Evolutionary conservation across 2,888 invertebrate species (phyloP), one percentile per base, ranked within the genome.

Genomic region (Dasysyrphus albostriatus): DNA sequence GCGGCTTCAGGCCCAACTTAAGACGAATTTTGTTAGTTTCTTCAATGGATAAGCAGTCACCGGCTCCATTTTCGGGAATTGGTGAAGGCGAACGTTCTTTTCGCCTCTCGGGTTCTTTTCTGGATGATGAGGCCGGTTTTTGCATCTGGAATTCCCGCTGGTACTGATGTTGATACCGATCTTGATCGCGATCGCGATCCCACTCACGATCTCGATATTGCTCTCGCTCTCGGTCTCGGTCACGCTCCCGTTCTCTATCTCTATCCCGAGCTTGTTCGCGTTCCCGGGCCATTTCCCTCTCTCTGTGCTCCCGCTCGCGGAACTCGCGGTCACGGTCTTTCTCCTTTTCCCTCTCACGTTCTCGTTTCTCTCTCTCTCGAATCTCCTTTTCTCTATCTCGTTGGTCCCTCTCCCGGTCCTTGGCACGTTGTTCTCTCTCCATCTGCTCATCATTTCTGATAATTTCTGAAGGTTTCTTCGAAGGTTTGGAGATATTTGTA

Each of bases 1-100:
- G 93, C 0, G 99, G 99, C 91, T 98, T 98, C 44, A 99, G 93
- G 0, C 99, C 99, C 32, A 99, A 94, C 92, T 98, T 98, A 2
- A 97, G 97, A 90, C 99, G 94, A 12, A 99, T 93, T 89, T 96
- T 96, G 93, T 98, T 98, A 6, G 97, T 97, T 89, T 97, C 97
- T 72, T 96, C 96, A 63, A 98, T 94, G 0, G 97, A 97, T 19
- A 98, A 93, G 89, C 94, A 95, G 90, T 92, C 94, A 0, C 93
- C 93, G 14, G 92, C 93, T 0, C 93, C 93, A 81, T 90, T 92
- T 63, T 92, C 92, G 0, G 92, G 92, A 56, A 93, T 90, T 4
- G 93, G 93, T 3, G 93, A 93, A 44, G 89, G 81, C 0, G 91
- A 90, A 5, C 90, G 90, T n/a, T 78, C 79, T 8, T 78, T 88